These are phyloP conservation scores for Suillia variegata DNA, from an alignment of 2,888 invertebrate species.

Conservation along the genomic window DNA sequence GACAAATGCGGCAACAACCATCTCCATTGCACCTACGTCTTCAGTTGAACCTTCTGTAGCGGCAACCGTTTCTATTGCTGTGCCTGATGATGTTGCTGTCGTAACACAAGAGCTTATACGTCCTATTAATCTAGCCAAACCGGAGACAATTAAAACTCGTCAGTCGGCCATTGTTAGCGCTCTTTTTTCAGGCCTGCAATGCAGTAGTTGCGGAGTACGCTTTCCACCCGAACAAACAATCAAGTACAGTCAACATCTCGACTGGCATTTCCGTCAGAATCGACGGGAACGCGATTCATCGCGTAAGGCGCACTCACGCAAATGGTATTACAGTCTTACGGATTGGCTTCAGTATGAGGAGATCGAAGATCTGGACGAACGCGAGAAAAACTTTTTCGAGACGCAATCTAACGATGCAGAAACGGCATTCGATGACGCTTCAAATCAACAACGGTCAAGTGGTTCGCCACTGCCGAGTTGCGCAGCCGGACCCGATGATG, in stretches of 20 bases:
- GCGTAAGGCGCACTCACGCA: conserved; percentile 79
- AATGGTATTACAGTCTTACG: conserved; percentile 87
- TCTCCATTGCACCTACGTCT: not conserved
- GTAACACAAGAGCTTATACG: conserved; percentile 56
- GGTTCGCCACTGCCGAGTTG: conserved; percentile 73
- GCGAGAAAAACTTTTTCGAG: conserved; percentile 89
- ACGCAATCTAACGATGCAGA: conserved; percentile 66
- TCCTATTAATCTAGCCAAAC: conserved; percentile 70
- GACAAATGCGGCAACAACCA: not conserved
- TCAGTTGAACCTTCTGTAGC: conserved; percentile 4
- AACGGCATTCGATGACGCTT: conserved; percentile 65
- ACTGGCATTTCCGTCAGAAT: conserved; percentile 98
- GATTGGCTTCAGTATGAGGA: conserved; percentile 97
- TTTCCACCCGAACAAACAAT: conserved; percentile 90
- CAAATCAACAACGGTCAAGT: conserved; percentile 63
- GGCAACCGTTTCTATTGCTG: conserved; percentile 12
- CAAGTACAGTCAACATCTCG: conserved; percentile 92
- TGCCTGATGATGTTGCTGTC: not conserved
- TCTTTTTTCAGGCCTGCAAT: conserved; percentile 91
- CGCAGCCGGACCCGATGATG: conserved; percentile 70
- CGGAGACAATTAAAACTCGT: conserved; percentile 76
- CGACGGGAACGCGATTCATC: conserved; percentile 84
- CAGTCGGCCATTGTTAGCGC: conserved; percentile 73
- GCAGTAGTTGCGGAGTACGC: conserved; percentile 93
- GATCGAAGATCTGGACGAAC: conserved; percentile 87